Evolutionary conservation across 2,888 invertebrate genomes (phyloP).

Genomic region (Neria commutata): DNA sequence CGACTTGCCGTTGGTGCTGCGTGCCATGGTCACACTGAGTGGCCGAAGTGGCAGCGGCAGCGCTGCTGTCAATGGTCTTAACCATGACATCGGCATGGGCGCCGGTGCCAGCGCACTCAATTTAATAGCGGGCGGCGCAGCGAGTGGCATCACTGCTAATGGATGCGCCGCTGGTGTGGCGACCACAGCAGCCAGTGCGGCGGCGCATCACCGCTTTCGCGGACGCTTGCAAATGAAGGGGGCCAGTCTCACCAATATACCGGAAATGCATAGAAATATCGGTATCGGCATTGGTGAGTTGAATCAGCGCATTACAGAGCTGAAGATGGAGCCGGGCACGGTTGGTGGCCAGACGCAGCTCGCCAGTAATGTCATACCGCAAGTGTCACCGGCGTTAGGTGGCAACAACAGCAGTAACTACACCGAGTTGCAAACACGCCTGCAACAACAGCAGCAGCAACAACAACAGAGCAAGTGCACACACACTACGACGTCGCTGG

Average conservation of each 20-base stretch:
- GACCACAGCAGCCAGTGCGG: background rate
- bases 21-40: slow-evolving; percentile 79
- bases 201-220: slow-evolving; percentile 66
- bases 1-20: slow-evolving; percentile 75
- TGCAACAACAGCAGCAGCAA: slow-evolving; percentile 62
- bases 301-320: slow-evolving; percentile 73
- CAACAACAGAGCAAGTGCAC: background rate
- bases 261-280: slow-evolving; percentile 51
- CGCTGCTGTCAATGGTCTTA: slow-evolving; percentile 23
- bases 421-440: slow-evolving; percentile 66
- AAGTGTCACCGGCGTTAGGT: slow-evolving; percentile 36
- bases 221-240: slow-evolving; percentile 68
- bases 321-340: slow-evolving; percentile 70
- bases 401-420: slow-evolving; percentile 25
- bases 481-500: no score
- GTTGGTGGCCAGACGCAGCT: slow-evolving; percentile 17
- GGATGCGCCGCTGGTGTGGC: slow-evolving; percentile 23
- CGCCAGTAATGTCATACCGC: slow-evolving; percentile 1
- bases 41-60: slow-evolving; percentile 32
- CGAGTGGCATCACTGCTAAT: slow-evolving; percentile 80
- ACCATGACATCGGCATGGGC: slow-evolving; percentile 14
- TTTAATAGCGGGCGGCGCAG: no score
- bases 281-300: slow-evolving; percentile 68
- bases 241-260: slow-evolving; percentile 62
- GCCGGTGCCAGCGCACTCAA: background rate